These are phyloP conservation scores for Thumatha senex DNA, from an alignment of 2,888 invertebrate species.

Conservation along the genomic window DNA sequence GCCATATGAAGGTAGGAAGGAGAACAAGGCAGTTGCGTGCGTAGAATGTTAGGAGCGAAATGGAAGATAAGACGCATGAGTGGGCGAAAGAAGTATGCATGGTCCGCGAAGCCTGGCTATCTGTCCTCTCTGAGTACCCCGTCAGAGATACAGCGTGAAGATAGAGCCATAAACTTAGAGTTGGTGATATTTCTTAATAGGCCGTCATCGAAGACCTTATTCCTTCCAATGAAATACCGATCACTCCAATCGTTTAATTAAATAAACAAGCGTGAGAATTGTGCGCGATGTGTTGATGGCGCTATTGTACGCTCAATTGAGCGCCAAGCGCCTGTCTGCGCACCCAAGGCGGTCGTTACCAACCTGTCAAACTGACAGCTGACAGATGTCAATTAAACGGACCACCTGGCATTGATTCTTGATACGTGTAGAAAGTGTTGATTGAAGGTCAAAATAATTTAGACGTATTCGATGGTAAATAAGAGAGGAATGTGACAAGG, in stretches of 20 bases:
- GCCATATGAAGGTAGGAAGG: too few species aligned
- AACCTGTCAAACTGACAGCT: slow-evolving; percentile 5
- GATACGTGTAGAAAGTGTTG: neutral
- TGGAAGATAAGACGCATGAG: too few species aligned
- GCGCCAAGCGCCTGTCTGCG: neutral
- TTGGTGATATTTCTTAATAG: neutral
- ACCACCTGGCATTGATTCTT: slow-evolving; percentile 3
- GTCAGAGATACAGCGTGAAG: too few species aligned
- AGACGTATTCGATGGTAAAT: neutral
- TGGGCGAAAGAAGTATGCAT: too few species aligned
- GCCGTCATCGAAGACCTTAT: neutral
- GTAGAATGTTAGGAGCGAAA: too few species aligned
- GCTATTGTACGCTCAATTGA: slow-evolving; percentile 7
- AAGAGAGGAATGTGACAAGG: neutral
- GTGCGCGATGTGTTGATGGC: neutral
- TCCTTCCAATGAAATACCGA: slow-evolving; percentile 2
- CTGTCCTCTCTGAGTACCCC: too few species aligned
- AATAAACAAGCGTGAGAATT: slow-evolving; percentile 6
- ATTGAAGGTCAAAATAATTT: neutral
- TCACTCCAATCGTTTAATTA: slow-evolving; percentile 3
- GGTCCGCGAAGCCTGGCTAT: too few species aligned
- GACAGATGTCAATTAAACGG: slow-evolving; percentile 8
- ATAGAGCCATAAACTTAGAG: neutral
- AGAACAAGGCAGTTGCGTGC: too few species aligned
- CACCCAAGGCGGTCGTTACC: slow-evolving; percentile 5